Evolutionary conservation across 37 sponge, comb jelly and placozoan species (phyloP).

Genomic region (Mnemiopsis leidyi): DNA sequence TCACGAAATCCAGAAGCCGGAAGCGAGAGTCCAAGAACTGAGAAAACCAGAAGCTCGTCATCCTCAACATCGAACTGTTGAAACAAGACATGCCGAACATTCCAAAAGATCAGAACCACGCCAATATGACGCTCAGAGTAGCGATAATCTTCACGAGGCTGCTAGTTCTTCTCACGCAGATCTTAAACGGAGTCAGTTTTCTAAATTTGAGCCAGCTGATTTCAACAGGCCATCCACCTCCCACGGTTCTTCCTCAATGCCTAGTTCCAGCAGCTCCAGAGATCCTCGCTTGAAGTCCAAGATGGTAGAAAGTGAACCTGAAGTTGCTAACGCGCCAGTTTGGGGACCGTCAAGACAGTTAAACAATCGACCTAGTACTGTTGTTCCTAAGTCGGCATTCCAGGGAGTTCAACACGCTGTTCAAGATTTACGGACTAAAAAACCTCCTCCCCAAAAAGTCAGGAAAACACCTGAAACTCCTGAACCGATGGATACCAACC

Average conservation of each 20-base stretch:
- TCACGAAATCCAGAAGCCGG: neutral
- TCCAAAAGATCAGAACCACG: neutral
- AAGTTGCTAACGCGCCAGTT: neutral
- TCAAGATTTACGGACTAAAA: slow-evolving; percentile 41
- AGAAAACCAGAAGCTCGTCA: slow-evolving; percentile 28
- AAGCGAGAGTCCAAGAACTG: slow-evolving; percentile 14
- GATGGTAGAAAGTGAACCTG: slow-evolving; percentile 12
- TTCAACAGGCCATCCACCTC: neutral
- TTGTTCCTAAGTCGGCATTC: slow-evolving; percentile 48
- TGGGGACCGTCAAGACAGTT: neutral
- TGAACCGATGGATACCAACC: slow-evolving; percentile 59
- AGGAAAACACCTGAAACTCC: slow-evolving; percentile 63
- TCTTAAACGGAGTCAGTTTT: neutral
- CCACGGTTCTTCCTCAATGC: neutral
- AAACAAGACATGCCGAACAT: neutral
- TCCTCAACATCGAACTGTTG: neutral
- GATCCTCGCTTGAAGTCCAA: slow-evolving; percentile 16
- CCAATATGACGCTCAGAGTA: neutral
- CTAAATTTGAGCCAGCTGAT: neutral
- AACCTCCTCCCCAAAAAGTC: slow-evolving; percentile 29
- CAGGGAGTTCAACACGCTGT: slow-evolving; percentile 57
- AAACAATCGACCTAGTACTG: neutral
- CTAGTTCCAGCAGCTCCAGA: neutral
- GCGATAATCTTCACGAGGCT: neutral
- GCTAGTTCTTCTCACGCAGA: neutral